Evolutionary conservation across 2,888 invertebrate species (phyloP).

Genomic region (Mythimna pallens): DNA sequence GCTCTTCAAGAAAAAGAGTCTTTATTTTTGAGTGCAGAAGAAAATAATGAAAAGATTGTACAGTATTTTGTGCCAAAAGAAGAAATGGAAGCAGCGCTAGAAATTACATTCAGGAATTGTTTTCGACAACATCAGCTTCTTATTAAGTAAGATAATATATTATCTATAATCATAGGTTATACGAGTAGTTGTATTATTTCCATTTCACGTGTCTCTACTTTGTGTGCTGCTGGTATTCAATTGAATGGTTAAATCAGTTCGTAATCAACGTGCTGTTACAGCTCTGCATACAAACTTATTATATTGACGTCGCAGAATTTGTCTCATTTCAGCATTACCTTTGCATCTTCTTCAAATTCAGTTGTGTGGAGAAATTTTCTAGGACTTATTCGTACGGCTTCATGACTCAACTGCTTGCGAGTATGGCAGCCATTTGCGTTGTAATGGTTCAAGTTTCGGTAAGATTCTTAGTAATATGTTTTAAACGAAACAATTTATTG

Average conservation of each 20-base stretch:
- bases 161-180: no score
- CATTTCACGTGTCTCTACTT: no score
- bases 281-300: no score
- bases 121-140: constrained; percentile 84
- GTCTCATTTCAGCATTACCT: background rate
- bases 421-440: constrained; percentile 88
- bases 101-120: constrained; percentile 77
- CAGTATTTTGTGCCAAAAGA: constrained; percentile 70
- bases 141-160: constrained; percentile 75
- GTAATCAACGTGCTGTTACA: no score
- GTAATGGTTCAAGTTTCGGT: constrained; percentile 90
- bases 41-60: constrained; percentile 73
- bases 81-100: constrained; percentile 80
- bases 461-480: constrained; percentile 64
- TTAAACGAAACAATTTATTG: constrained; percentile 22
- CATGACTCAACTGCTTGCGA: constrained; percentile 87
- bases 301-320: no score
- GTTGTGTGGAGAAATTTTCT: constrained; percentile 86
- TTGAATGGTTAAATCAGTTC: no score
- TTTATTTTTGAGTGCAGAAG: constrained; percentile 56
- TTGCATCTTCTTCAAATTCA: constrained; percentile 64
- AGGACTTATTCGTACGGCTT: constrained; percentile 86
- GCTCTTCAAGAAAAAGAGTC: constrained; percentile 42
- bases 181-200: no score
- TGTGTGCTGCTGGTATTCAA: no score